Evolutionary conservation across 2,113 vertebrate species (phyloP), one percentile per base, ranked within the genome.

Genomic region (Mesembrinibis cayennensis): DNA sequence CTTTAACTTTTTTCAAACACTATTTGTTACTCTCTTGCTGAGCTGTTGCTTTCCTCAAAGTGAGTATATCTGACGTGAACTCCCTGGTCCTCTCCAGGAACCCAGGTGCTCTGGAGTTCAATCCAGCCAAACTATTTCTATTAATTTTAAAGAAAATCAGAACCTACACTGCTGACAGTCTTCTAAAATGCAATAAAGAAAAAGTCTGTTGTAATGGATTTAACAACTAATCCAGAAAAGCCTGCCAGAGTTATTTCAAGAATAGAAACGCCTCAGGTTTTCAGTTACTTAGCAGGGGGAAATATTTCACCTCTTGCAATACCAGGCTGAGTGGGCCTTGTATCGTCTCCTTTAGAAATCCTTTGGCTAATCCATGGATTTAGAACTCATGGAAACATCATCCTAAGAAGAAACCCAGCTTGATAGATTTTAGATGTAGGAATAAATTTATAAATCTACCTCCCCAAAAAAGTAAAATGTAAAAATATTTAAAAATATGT

Each of bases 281-380:
- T 81, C 65, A 83, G 36, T 66, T 63, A 53, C 27, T 62, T 52
- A 71, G 47, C 44, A 73, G 34, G 10, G 6, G 59, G 42, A 80
- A 92, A 66, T 69, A 73, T 59, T 84, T 94, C 19, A 10, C 47
- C 22, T 66, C 72, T 73, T 2, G 0, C 56, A 38, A 78, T 56
- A 79, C 21, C 38, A 86, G 61, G 47, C 50, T 87, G 44, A 87
- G 32, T 12, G 22, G 44, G 47, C 27, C 34, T 90, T 38, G 5
- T 30, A 61, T 30, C 1, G 0, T 5, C 47, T 70, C 56, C n/a
- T 53, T 53, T 77, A 90, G 71, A 95, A 93, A 86, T 63, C 50
- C 70, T 87, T 87, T 56, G 55, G 62, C 84, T 97, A 93, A 92
- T 85, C 84, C 69, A 74, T 2, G 0, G 55, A 77, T 90, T 97